Conservation (phyloP, 92 coral and sea anemone genomes). For the Actinostola sp. region DNA sequence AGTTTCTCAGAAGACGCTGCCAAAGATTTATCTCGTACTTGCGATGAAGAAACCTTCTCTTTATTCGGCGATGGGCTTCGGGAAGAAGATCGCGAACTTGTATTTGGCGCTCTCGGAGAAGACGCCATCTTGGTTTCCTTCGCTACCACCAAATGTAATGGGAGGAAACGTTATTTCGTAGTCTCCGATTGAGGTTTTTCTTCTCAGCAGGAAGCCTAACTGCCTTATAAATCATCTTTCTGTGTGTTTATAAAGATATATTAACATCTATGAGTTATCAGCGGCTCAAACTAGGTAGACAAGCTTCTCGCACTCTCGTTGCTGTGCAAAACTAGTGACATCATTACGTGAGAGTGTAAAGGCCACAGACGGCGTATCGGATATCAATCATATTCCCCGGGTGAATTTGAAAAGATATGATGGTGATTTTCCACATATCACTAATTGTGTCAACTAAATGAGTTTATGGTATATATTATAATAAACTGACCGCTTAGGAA, state of each 20-base stretch:
- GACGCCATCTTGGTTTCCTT: conserved; percentile 80
- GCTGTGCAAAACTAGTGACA: conserved; percentile 23
- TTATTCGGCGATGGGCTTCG: conserved; percentile 31
- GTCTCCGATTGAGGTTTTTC: conserved; percentile 21
- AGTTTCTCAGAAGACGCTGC: conserved; percentile 39
- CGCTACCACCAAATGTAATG: conserved; percentile 49
- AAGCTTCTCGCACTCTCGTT: conserved; percentile 8
- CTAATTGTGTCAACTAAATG: not conserved
- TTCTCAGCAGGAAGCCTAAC: conserved; percentile 17
- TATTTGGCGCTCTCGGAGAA: conserved; percentile 64
- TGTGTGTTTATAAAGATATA: not conserved
- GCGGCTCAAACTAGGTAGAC: not conserved
- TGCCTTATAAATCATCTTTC: conserved; percentile 37
- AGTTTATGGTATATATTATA: no score
- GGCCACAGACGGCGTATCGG: not conserved
- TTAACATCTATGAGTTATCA: conserved; percentile 1
- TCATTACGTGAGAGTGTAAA: not conserved
- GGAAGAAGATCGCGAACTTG: conserved; percentile 11
- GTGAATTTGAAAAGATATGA: not conserved
- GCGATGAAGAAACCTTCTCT: conserved; percentile 19
- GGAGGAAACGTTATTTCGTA: not conserved
- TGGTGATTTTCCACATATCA: not conserved
- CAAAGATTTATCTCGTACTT: conserved; percentile 26
- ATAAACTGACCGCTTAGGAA: not conserved
- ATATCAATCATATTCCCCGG: not conserved